phyloP scores from a whole-genome alignment of 1,140 invertebrate genomes.

The Phortica variegata region DNA sequence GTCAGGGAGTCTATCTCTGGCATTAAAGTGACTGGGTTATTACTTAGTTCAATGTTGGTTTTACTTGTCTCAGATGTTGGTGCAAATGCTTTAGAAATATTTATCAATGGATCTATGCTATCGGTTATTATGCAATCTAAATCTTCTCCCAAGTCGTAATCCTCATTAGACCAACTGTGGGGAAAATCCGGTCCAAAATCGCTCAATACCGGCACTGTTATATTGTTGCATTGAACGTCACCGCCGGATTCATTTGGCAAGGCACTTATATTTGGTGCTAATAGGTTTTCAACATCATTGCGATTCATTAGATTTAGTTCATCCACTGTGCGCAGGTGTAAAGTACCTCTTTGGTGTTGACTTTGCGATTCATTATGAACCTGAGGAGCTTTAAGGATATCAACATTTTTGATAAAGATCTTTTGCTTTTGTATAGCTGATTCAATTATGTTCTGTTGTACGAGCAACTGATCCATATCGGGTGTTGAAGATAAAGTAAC shows the following conservation, averaged over 20 bases:
- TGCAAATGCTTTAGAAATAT: conserved; percentile 6
- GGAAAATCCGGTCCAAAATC: conserved; percentile 26
- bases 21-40: no score
- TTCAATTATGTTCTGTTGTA: conserved; percentile 13
- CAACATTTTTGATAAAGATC: conserved; percentile 53
- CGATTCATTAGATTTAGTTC: conserved; percentile 54
- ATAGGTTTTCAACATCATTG: conserved; percentile 48
- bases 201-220: conserved; percentile 60
- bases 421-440: conserved; percentile 33
- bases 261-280: conserved; percentile 73
- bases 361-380: conserved; percentile 8
- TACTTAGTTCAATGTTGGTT: conserved; percentile 8
- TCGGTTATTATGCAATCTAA: conserved; percentile 38
- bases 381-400: conserved; percentile 42
- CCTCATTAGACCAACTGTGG: conserved; percentile 32
- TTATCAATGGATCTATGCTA: conserved; percentile 28
- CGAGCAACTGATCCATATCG: conserved; percentile 5
- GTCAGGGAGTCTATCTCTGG: conserved; percentile 14
- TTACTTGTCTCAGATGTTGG: not conserved
- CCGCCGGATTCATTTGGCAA: conserved; percentile 60
- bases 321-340: conserved; percentile 52
- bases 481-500: conserved; percentile 18
- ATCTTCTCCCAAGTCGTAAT: conserved; percentile 42
- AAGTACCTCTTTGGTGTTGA: conserved; percentile 31
- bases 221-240: conserved; percentile 34